Evolutionary conservation across 2,888 invertebrate species (phyloP).

Genomic region (Acrocyrtus sp.): DNA sequence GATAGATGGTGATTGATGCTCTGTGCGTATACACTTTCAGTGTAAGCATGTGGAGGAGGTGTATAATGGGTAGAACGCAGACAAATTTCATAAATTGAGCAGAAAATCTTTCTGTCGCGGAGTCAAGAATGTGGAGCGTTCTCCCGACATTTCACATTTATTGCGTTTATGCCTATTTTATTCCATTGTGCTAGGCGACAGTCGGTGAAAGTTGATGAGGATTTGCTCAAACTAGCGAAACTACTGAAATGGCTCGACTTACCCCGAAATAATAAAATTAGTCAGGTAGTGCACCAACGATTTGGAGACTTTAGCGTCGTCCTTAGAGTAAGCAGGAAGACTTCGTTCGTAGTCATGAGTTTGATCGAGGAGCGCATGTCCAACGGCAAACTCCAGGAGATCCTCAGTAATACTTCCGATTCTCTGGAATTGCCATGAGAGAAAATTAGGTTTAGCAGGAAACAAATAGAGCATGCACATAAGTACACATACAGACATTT

Average conservation of each 20-base stretch:
- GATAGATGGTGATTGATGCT: too few species aligned
- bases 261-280: slow-evolving; percentile 63
- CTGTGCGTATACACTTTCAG: too few species aligned
- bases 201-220: too few species aligned
- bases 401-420: slow-evolving; percentile 63
- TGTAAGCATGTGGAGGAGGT: too few species aligned
- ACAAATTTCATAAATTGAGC: too few species aligned
- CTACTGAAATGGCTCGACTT: slow-evolving; percentile 37
- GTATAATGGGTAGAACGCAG: too few species aligned
- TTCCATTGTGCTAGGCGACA: too few species aligned
- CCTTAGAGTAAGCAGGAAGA: slow-evolving; percentile 60
- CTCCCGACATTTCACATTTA: too few species aligned
- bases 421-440: slow-evolving; percentile 43
- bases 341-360: slow-evolving; percentile 55
- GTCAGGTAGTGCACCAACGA: slow-evolving; percentile 61
- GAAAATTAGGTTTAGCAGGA: neutral
- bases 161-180: too few species aligned
- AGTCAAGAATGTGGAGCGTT: too few species aligned
- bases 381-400: slow-evolving; percentile 62
- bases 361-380: slow-evolving; percentile 59
- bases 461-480: neutral
- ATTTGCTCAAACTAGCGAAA: too few species aligned
- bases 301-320: slow-evolving; percentile 61
- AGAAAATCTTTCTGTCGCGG: too few species aligned
- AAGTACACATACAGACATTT: neutral